Conservation (phyloP, 2,113 vertebrate genomes). For the Nematolebias whitei region DNA sequence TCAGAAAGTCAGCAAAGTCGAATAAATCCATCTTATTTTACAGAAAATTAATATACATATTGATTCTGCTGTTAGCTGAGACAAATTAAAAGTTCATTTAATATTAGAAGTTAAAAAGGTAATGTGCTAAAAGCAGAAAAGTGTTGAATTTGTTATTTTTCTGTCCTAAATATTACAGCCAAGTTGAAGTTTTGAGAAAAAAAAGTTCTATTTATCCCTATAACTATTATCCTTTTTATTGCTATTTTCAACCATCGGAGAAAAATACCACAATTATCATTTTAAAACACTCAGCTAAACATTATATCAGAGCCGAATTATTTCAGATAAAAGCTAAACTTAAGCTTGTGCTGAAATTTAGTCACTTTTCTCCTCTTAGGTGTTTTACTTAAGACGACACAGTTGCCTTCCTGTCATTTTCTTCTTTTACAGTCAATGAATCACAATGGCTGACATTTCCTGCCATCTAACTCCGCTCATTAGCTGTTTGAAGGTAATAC, state of each 20-base stretch:
- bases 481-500: constrained; percentile 1
- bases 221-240: too few relatives aligned
- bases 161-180: too few relatives aligned
- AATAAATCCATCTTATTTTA: constrained; percentile 46
- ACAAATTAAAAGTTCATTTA: too few relatives aligned
- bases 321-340: constrained; percentile 21
- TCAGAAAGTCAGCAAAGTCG: constrained; percentile 39
- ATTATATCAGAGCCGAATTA: neutral
- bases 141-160: too few relatives aligned
- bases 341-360: neutral
- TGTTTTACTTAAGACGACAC: neutral
- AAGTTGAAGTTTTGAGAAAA: too few relatives aligned
- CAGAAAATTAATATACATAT: constrained; percentile 19
- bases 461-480: constrained; percentile 3
- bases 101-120: too few relatives aligned
- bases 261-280: neutral
- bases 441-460: constrained; percentile 38
- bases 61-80: too few relatives aligned
- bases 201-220: too few relatives aligned
- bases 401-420: neutral
- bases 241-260: too few relatives aligned
- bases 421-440: neutral
- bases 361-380: neutral
- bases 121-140: too few relatives aligned
- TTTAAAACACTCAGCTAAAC: neutral